Percentiles rank a stretch among this genome's conserved stretches.
Conservation (phyloP, 2,888 invertebrate species). For the Drosophila rubida region DNA sequence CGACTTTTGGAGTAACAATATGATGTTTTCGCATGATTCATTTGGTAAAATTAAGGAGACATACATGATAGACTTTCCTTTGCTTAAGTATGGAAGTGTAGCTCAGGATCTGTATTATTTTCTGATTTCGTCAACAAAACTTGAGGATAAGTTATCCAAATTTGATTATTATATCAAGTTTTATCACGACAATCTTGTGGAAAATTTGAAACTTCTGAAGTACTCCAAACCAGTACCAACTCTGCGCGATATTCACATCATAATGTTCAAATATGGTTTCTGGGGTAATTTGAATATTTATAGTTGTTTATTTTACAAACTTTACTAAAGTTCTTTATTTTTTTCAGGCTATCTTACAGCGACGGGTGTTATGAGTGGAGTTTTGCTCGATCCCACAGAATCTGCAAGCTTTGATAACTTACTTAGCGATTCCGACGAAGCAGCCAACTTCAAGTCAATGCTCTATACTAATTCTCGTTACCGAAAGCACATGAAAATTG, state of each 20-base stretch:
- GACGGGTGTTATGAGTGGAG: slow-evolving; percentile 57
- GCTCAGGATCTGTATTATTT: slow-evolving; percentile 78
- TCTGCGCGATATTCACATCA: slow-evolving; percentile 69
- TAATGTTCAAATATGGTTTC: slow-evolving; percentile 40
- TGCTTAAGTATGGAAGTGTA: slow-evolving; percentile 71
- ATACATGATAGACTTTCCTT: slow-evolving; percentile 79
- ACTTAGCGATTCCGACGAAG: slow-evolving; percentile 48
- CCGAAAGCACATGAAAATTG: slow-evolving; percentile 62
- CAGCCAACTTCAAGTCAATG: slow-evolving; percentile 54
- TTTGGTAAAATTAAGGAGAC: slow-evolving; percentile 63
- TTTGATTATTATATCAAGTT: slow-evolving; percentile 81
- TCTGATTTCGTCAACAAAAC: slow-evolving; percentile 76
- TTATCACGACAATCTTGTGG: slow-evolving; percentile 76
- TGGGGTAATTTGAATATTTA: slow-evolving; percentile 3
- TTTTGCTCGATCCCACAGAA: slow-evolving; percentile 72
- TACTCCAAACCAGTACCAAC: slow-evolving; percentile 76
- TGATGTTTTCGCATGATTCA: slow-evolving; percentile 75
- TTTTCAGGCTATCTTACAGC: slow-evolving; percentile 21
- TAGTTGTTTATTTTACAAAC: background rate
- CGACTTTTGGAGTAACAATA: slow-evolving; percentile 77
- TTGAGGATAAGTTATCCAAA: slow-evolving; percentile 73
- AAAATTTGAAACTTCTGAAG: slow-evolving; percentile 70
- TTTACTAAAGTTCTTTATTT: background rate
- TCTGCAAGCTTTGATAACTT: slow-evolving; percentile 70
- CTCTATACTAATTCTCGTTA: slow-evolving; percentile 72